Base-by-base conservation (phyloP, 2,888 invertebrate genomes). In the Scaeva pyrastri region DNA sequence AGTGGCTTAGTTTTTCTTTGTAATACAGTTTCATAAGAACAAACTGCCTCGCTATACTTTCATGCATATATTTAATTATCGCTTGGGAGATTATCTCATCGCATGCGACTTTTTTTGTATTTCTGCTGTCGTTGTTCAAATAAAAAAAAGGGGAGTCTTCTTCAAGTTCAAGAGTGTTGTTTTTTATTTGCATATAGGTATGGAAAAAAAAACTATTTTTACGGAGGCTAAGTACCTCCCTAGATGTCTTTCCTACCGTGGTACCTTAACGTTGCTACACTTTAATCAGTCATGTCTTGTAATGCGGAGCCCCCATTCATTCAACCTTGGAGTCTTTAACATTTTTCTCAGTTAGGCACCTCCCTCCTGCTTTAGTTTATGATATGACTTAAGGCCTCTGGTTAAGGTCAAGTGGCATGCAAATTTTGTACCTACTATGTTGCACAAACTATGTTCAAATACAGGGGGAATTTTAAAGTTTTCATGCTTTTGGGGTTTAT, bases 321-420 rank as follows among this genome's bases (percentile, higher is more conserved):
- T 60, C 31, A 64, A 56, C n/a, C 36, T 64, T 41, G 14, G 14
- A 31, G 5, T 55, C 56, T 50, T 26, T 8, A 41, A 45, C 4
- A 60, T 60, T 41, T 36, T 19, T 52, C 12, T 11, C 10, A 8
- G 11, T 10, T 11, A 39, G 39, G 12, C 11, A 39, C 39, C 0
- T 39, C 8, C 10, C 12, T 12, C 31, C 31, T 31, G 14, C 2
- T n/a, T n/a, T n/a, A n/a, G 26, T 31, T 3, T 31, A 1, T 31
- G 31, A n/a, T n/a, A n/a, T 68, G 82, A 58, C 71, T 39, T 43
- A 58, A 66, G 48, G 64, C 39, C 41, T 76, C 45, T 43, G 66
- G 77, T 60, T 77, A 82, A 82, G 82, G 82, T 82, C 77, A 82
- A 82, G 77, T 68, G 68, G 8, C 26, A 62, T 36, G 39, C 45